phyloP scores from a whole-genome alignment of 2,797 vertebrate species.

The Scyliorhinus canicula region DNA sequence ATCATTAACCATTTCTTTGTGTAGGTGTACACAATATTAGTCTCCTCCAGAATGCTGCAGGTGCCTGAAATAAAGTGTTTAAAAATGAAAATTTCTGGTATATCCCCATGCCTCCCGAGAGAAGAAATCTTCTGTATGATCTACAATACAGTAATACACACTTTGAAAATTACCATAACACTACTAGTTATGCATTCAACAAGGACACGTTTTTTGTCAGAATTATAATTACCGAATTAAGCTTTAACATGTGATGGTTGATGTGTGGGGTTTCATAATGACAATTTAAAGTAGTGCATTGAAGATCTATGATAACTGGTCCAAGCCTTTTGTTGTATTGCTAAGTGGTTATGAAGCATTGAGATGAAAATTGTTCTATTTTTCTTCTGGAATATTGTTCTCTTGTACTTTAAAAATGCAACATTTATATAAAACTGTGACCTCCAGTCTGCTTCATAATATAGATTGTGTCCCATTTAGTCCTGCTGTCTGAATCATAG shows the following conservation, averaged over 20 bases:
- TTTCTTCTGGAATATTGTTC: background rate
- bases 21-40: background rate
- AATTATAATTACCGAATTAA: constrained; percentile 24
- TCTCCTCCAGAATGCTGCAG: background rate
- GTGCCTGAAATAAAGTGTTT: background rate
- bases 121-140: background rate
- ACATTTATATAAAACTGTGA: background rate
- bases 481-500: too few species aligned
- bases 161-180: background rate
- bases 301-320: background rate
- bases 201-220: constrained; percentile 26
- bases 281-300: constrained; percentile 3
- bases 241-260: background rate
- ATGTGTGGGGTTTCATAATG: background rate
- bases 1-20: background rate
- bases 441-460: background rate
- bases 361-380: background rate
- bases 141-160: constrained; percentile 21
- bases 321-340: constrained; percentile 13
- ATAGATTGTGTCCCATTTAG: background rate
- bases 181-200: background rate
- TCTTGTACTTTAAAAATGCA: background rate
- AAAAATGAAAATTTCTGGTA: background rate
- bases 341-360: background rate
- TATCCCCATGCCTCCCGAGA: background rate